Conservation (phyloP, 2,113 vertebrate genomes). For the Spilogale gracilis region DNA sequence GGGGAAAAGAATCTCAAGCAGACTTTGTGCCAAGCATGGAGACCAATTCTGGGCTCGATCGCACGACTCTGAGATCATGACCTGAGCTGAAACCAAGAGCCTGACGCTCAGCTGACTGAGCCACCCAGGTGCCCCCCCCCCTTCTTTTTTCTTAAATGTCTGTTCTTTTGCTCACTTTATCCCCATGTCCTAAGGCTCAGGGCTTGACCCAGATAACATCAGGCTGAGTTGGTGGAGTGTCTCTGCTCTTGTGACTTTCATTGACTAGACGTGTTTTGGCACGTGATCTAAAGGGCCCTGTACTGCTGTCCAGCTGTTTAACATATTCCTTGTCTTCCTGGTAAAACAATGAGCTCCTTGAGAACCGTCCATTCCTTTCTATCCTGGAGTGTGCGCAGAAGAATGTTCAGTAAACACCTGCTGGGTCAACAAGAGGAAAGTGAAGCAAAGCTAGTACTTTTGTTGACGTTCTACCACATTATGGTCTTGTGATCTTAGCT, state of each 20-base stretch:
- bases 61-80: too few species aligned
- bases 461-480: neutral
- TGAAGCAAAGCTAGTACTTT: neutral
- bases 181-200: neutral
- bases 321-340: neutral
- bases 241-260: neutral
- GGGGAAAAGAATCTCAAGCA: too few species aligned
- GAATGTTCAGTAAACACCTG: neutral
- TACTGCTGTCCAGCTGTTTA: neutral
- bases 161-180: neutral
- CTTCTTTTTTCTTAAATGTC: slow-evolving; percentile 23
- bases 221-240: neutral
- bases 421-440: neutral
- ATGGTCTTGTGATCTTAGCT: neutral
- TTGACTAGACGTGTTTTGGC: neutral
- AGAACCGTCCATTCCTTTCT: neutral
- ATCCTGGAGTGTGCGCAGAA: neutral
- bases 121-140: neutral
- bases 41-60: too few species aligned
- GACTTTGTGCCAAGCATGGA: too few species aligned
- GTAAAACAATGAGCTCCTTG: slow-evolving; percentile 19
- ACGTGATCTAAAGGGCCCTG: neutral
- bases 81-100: neutral
- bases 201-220: neutral
- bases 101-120: neutral